Percentiles rank a stretch among this genome's conserved stretches.
Conservation (phyloP, 1,140 invertebrate genomes). For the Aphelinus atriplicis region DNA sequence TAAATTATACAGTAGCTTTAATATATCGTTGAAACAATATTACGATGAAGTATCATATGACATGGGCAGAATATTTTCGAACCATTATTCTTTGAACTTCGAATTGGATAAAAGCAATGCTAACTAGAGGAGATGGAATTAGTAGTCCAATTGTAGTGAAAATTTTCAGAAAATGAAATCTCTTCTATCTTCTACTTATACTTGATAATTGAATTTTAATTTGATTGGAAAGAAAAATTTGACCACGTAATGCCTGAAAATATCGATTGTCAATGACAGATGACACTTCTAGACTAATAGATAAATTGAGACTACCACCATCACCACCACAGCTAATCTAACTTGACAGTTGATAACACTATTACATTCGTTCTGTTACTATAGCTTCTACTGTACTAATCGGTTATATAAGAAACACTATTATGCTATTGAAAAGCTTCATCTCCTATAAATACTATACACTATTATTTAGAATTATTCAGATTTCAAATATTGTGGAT, state of each 20-base stretch:
- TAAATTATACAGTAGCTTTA: constrained; percentile 28
- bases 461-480: no score
- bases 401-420: constrained; percentile 10
- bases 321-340: constrained; percentile 53
- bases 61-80: not conserved
- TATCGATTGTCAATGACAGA: not conserved
- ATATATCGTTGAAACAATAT: constrained; percentile 6
- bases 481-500: no score
- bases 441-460: constrained; percentile 14
- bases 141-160: not conserved
- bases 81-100: no score
- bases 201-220: no score
- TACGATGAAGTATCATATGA: constrained; percentile 13
- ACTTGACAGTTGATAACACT: constrained; percentile 49
- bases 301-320: constrained; percentile 47
- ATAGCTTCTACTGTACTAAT: constrained; percentile 34
- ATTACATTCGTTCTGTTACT: constrained; percentile 29
- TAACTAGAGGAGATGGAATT: no score
- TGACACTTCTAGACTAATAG: constrained; percentile 8
- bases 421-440: constrained; percentile 21
- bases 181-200: not conserved
- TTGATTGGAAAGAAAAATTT: no score
- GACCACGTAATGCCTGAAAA: no score
- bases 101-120: no score
- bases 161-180: constrained; percentile 1